A percentile compares a stretch with the other conserved stretches of the same genome.
phyloP scores from a whole-genome alignment of 2,113 vertebrate genomes.

The Engystomops pustulosus region DNA sequence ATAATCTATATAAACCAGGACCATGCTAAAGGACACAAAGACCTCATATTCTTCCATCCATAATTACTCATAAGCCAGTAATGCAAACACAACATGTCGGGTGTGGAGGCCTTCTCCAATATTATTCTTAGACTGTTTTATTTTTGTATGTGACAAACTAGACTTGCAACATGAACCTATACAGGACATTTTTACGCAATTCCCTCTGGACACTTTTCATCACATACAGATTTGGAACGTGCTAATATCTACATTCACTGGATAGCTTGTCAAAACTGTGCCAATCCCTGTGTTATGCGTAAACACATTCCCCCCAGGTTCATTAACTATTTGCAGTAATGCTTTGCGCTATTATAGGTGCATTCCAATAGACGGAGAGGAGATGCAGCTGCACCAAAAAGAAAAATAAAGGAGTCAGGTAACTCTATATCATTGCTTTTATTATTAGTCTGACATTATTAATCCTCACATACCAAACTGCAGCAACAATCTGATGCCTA shows the following conservation, averaged over 20 bases:
- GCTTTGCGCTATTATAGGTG: slow-evolving; percentile 51
- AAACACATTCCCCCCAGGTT: slow-evolving; percentile 36
- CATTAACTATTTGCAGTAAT: slow-evolving; percentile 28
- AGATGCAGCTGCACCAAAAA: slow-evolving; percentile 27
- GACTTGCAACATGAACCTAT: slow-evolving; percentile 17
- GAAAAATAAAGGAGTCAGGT: slow-evolving; percentile 28
- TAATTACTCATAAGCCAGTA: not conserved
- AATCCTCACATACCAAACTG: not conserved
- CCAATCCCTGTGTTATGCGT: slow-evolving; percentile 47
- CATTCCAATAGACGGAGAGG: slow-evolving; percentile 36
- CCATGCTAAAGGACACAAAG: not conserved
- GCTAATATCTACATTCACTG: slow-evolving; percentile 30
- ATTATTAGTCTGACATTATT: slow-evolving; percentile 23
- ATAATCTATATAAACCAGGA: no score
- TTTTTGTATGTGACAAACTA: slow-evolving; percentile 17
- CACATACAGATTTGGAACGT: slow-evolving; percentile 30
- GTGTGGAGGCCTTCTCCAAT: not conserved
- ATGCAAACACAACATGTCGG: not conserved
- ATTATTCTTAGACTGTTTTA: slow-evolving; percentile 11
- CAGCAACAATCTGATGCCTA: not conserved
- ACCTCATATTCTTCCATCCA: not conserved
- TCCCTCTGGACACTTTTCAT: slow-evolving; percentile 15
- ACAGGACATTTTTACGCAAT: slow-evolving; percentile 7
- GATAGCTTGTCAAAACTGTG: slow-evolving; percentile 38
- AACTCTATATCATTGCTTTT: slow-evolving; percentile 22